A percentile compares a stretch with the other conserved stretches of the same genome.
Conservation (phyloP, 2,113 vertebrate genomes). For the Sturnus vulgaris region DNA sequence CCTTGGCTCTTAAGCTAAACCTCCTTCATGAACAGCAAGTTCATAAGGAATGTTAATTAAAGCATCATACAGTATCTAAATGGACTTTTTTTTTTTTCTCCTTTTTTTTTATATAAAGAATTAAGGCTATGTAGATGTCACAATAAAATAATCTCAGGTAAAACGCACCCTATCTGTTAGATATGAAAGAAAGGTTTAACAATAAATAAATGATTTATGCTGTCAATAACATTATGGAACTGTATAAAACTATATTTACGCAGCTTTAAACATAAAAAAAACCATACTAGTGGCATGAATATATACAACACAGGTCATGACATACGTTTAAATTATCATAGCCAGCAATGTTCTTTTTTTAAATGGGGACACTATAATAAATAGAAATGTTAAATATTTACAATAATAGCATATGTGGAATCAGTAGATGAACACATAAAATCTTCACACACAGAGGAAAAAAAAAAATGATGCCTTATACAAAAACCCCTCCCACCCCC, state of each 20-base stretch:
- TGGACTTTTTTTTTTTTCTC: neutral
- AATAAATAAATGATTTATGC: slow-evolving; percentile 63
- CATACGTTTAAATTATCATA: slow-evolving; percentile 58
- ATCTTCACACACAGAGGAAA: slow-evolving; percentile 61
- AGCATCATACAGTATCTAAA: slow-evolving; percentile 49
- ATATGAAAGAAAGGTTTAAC: slow-evolving; percentile 60
- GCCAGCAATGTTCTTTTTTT: slow-evolving; percentile 63
- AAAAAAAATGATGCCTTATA: slow-evolving; percentile 43
- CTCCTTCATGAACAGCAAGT: slow-evolving; percentile 66
- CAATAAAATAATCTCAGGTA: slow-evolving; percentile 44
- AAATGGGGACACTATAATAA: slow-evolving; percentile 70
- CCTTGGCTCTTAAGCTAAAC: slow-evolving; percentile 68
- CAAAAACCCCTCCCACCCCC: neutral
- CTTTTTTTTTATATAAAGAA: slow-evolving; percentile 26
- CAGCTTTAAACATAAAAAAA: slow-evolving; percentile 56
- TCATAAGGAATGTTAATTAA: slow-evolving; percentile 47
- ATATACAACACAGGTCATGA: slow-evolving; percentile 70
- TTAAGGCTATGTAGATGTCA: slow-evolving; percentile 66
- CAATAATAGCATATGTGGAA: slow-evolving; percentile 70
- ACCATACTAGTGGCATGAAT: slow-evolving; percentile 65
- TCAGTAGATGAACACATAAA: slow-evolving; percentile 71
- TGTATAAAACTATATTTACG: slow-evolving; percentile 68
- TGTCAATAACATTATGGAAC: slow-evolving; percentile 63
- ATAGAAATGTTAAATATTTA: slow-evolving; percentile 77
- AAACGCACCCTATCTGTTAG: slow-evolving; percentile 53